Percentiles rank a stretch among this genome's conserved stretches.
Evolutionary conservation across 2,888 invertebrate genomes (phyloP).

Genomic region (Furcula furcula): DNA sequence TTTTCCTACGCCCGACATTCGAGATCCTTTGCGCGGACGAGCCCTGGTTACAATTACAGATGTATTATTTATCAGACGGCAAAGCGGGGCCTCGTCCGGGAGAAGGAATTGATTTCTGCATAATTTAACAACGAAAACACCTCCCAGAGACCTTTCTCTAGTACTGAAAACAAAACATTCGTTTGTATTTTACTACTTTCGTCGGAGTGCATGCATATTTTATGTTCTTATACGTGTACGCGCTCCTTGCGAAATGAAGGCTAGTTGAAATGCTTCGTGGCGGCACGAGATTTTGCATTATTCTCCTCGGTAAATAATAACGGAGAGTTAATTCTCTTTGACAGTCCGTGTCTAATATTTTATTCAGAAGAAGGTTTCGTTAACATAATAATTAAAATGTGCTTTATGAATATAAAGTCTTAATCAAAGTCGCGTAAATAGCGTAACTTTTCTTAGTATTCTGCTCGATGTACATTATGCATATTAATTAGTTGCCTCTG

Average conservation of each 20-base stretch:
- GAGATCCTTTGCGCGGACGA: conserved; percentile 38
- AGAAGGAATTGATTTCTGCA: conserved; percentile 80
- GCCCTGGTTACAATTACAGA: conserved; percentile 70
- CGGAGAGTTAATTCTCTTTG: conserved; percentile 70
- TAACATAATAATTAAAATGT: conserved; percentile 80
- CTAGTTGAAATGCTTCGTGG: conserved; percentile 24
- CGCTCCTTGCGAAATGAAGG: conserved; percentile 37
- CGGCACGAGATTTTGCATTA: conserved; percentile 25
- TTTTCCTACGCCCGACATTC: conserved; percentile 5
- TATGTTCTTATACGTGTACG: conserved; percentile 42
- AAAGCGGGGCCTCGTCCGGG: conserved; percentile 55
- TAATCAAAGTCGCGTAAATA: conserved; percentile 72
- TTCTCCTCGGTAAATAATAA: conserved; percentile 47
- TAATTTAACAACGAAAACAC: conserved; percentile 78
- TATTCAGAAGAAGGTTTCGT: conserved; percentile 78
- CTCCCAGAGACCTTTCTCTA: conserved; percentile 63
- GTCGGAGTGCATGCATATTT: conserved; percentile 66
- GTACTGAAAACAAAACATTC: conserved; percentile 77
- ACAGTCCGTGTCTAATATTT: conserved; percentile 71
- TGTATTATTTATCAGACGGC: conserved; percentile 74
- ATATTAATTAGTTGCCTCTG: conserved; percentile 59
- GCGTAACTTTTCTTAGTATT: conserved; percentile 70
- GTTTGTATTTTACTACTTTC: conserved; percentile 73
- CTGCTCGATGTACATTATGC: conserved; percentile 70
- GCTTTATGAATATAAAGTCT: conserved; percentile 78